Evolutionary conservation across 2,797 vertebrate species (phyloP).

Genomic region (Euphonia xanthogaster): DNA sequence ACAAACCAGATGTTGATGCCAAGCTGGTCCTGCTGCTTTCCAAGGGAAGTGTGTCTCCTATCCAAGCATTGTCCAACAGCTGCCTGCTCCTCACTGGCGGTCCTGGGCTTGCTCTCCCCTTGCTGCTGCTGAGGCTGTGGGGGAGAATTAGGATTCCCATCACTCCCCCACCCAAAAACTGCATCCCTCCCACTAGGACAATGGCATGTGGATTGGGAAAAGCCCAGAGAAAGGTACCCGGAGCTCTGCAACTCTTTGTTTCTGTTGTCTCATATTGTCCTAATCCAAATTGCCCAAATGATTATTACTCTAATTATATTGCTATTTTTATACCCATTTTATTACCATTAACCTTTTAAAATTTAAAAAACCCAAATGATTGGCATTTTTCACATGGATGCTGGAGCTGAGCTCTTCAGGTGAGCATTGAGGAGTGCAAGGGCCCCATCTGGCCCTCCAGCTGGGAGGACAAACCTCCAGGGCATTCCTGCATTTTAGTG

Average conservation of each 20-base stretch:
- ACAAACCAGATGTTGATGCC: not conserved
- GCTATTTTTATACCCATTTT: not conserved
- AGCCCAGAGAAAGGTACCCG: not conserved
- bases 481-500: not conserved
- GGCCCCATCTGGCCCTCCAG: not conserved
- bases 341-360: not conserved
- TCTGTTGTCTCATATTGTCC: not conserved
- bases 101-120: not conserved
- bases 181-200: rapidly evolving
- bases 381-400: not conserved
- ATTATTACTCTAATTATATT: not conserved
- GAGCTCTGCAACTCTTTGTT: not conserved
- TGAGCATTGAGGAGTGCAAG: not conserved
- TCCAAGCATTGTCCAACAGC: not conserved
- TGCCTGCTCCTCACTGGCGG: not conserved
- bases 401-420: not conserved
- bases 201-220: not conserved
- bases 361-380: not conserved
- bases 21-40: not conserved
- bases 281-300: not conserved
- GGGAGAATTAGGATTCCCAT: not conserved
- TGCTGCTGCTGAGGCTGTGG: not conserved
- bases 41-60: not conserved
- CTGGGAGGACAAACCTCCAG: not conserved
- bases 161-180: rapidly evolving